A percentile compares a stretch with the other conserved stretches of the same genome.
phyloP scores from a whole-genome alignment of 2,888 invertebrate genomes.

The Pristionchus exspectatus region DNA sequence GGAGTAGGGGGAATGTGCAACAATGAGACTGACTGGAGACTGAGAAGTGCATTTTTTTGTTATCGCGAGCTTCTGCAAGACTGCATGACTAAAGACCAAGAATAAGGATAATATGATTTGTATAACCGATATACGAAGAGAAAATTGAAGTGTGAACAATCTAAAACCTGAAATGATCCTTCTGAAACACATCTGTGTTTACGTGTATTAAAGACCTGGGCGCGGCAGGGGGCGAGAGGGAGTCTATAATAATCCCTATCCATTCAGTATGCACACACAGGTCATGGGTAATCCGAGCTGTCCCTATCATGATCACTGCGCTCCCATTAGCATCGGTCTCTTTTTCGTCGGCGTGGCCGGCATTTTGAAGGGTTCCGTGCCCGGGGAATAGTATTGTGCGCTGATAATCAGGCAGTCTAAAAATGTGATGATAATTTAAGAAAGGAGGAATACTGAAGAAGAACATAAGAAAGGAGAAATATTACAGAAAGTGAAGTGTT shows the following conservation, averaged over 20 bases:
- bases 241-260: conserved; percentile 20
- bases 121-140: no score
- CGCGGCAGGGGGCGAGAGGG: conserved; percentile 11
- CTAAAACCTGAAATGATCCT: no score
- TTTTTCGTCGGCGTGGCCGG: not conserved
- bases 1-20: not conserved
- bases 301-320: conserved; percentile 8
- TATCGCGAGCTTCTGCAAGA: no score
- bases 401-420: not conserved
- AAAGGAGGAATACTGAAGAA: not conserved
- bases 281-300: conserved; percentile 37
- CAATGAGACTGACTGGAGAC: not conserved
- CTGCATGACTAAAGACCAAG: no score
- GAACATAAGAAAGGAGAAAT: not conserved
- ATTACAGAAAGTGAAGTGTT: not conserved
- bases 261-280: conserved; percentile 36
- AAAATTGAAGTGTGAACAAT: no score
- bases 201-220: not conserved
- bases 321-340: conserved; percentile 12
- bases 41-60: not conserved
- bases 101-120: no score
- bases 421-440: not conserved
- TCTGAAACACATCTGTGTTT: no score
- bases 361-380: not conserved
- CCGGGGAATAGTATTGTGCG: not conserved